These are phyloP conservation scores for Ruditapes philippinarum DNA, from an alignment of 1,140 invertebrate species.

Conservation along the genomic window DNA sequence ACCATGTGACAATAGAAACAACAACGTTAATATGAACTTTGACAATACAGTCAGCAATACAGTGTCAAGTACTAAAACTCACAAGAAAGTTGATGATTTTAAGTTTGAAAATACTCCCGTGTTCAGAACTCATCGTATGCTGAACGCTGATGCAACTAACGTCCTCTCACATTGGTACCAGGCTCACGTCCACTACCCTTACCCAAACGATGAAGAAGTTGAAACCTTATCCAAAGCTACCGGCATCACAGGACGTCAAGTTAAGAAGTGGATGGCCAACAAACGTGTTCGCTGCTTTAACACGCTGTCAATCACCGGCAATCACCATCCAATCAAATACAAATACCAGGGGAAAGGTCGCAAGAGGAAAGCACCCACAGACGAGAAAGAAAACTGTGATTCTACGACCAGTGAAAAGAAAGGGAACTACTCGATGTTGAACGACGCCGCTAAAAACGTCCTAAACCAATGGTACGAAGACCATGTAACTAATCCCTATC, in stretches of 20 bases:
- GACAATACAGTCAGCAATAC: neutral
- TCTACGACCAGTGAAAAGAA: slow-evolving; percentile 40
- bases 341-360: slow-evolving; percentile 74
- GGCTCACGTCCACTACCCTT: slow-evolving; percentile 77
- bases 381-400: slow-evolving; percentile 61
- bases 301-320: slow-evolving; percentile 81
- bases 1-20: slow-evolving; percentile 31
- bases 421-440: slow-evolving; percentile 72
- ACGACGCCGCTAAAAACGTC: slow-evolving; percentile 72
- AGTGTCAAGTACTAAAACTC: neutral
- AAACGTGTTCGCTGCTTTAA: slow-evolving; percentile 82
- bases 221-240: slow-evolving; percentile 66
- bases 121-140: slow-evolving; percentile 55
- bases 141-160: slow-evolving; percentile 67
- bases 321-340: slow-evolving; percentile 81
- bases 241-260: slow-evolving; percentile 75
- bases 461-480: slow-evolving; percentile 81
- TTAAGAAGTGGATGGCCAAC: slow-evolving; percentile 84
- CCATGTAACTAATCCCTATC: slow-evolving; percentile 80
- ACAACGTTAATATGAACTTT: slow-evolving; percentile 45
- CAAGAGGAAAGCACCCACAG: slow-evolving; percentile 4
- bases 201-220: slow-evolving; percentile 77
- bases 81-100: slow-evolving; percentile 26
- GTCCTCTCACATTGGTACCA: slow-evolving; percentile 79
- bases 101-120: slow-evolving; percentile 54